Conservation (phyloP, 2,797 vertebrate genomes). For the Gambelia wislizenii region DNA sequence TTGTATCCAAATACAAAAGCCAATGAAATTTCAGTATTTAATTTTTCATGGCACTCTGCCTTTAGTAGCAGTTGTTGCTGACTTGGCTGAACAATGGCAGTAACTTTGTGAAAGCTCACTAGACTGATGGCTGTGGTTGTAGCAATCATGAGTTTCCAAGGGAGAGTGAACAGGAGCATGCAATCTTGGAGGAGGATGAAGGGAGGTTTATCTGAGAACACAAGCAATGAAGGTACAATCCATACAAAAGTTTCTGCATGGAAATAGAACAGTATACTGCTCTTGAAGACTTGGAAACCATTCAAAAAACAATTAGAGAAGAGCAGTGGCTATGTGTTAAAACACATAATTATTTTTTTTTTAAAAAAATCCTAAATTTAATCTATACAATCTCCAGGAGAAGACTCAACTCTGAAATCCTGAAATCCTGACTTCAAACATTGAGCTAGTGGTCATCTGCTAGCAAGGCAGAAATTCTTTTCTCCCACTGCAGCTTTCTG, state of each 20-base stretch:
- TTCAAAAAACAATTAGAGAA: not conserved
- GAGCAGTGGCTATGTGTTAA: not conserved
- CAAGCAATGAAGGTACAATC: not conserved
- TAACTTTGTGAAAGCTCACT: not conserved
- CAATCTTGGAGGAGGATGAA: not conserved
- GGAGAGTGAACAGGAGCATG: not conserved
- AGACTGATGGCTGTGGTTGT: not conserved
- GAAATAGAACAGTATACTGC: not conserved
- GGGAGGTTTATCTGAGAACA: not conserved
- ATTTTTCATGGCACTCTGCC: not conserved
- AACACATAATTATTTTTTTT: not conserved
- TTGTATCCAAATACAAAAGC: not conserved
- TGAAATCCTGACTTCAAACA: not conserved
- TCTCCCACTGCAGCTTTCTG: not conserved
- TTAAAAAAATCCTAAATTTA: not conserved
- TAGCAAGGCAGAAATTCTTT: not conserved
- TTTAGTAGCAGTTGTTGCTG: not conserved
- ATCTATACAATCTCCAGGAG: not conserved
- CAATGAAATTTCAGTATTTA: not conserved
- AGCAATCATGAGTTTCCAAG: not conserved
- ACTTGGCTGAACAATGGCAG: not conserved
- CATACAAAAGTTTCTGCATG: not conserved
- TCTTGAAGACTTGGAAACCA: not conserved
- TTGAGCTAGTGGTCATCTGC: not conserved
- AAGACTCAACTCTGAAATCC: not conserved